Base-by-base conservation (phyloP, 2,797 vertebrate species). In the Borostomias antarcticus region DNA sequence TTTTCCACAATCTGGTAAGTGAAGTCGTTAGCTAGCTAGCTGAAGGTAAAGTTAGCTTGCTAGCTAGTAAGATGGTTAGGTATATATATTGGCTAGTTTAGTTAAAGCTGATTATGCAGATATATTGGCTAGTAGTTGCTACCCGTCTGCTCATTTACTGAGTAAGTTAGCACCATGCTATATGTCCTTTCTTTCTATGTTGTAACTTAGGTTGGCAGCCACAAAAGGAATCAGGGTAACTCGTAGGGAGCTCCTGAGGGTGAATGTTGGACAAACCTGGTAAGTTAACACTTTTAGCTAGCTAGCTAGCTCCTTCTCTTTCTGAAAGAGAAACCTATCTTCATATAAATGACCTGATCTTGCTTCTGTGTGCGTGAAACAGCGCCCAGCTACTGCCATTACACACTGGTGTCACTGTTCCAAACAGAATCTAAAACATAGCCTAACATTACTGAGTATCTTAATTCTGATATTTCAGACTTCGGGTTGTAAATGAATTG, bases 1-100 rank as follows among this genome's bases (percentile, higher is more conserved):
- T 96, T 95, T 67, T 88, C 94, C 21, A 95, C 93, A 2, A 88
- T 95, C 66, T 96, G 94, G 94, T 95, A 79, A 90, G 90, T 82
- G n/a, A 45, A 45, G 51, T 26, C 5, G 29, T 28, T 56, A 6
- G 28, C 28, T 30, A 54, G 26, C 51, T 45, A 21, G 28, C 11
- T 28, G 7, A 5, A 35, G 0, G n/a, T n/a, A n/a, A n/a, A n/a
- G n/a, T n/a, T n/a, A n/a, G n/a, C n/a, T n/a, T n/a, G n/a, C 0
- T 1, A 37, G 4, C 2, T 52, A 2, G 9, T 29, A 54, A 58
- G 0, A 21, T 61, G 66, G 0, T 0, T 25, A n/a, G 64, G 56
- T 1, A 8, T 37, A 9, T 58, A 37, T 45, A 29, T 17, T 53
- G 28, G n/a, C n/a, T n/a, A n/a, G n/a, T n/a, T 17, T 40, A 15